A percentile compares a stretch with the other conserved stretches of the same genome.
Evolutionary conservation across 2,888 invertebrate species (phyloP).

Genomic region (Electrophaes corylata): DNA sequence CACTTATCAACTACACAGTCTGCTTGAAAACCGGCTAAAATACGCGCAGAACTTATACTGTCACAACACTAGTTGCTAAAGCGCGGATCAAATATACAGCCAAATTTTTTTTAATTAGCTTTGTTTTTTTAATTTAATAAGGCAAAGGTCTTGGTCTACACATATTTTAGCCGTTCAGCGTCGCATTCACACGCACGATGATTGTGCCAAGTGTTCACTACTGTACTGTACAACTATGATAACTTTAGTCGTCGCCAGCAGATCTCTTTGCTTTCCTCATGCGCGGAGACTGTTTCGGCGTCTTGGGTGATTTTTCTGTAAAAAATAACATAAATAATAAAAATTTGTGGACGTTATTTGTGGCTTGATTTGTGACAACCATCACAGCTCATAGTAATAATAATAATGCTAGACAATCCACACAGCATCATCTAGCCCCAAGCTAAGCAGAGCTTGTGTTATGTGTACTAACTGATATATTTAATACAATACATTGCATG

Average conservation of each 20-base stretch:
- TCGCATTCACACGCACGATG: slow-evolving; percentile 45
- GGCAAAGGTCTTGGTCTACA: slow-evolving; percentile 43
- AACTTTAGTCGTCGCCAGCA: slow-evolving; percentile 87
- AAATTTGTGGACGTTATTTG: too few relatives aligned
- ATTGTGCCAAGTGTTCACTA: slow-evolving; percentile 46
- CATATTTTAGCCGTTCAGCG: slow-evolving; percentile 58
- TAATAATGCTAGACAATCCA: too few relatives aligned
- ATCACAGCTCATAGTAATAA: too few relatives aligned
- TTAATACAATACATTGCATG: too few relatives aligned
- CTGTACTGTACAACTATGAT: slow-evolving; percentile 19
- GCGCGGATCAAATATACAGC: not conserved
- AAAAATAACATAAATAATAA: too few relatives aligned
- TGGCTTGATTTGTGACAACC: too few relatives aligned
- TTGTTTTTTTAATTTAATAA: not conserved
- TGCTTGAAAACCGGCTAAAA: slow-evolving; percentile 53
- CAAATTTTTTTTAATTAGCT: not conserved
- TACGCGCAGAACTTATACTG: slow-evolving; percentile 43
- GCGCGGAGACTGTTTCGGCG: slow-evolving; percentile 88
- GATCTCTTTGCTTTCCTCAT: slow-evolving; percentile 91
- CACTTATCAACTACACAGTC: slow-evolving; percentile 64
- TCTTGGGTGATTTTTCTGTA: slow-evolving; percentile 89
- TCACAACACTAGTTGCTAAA: slow-evolving; percentile 32
- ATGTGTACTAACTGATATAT: too few relatives aligned
- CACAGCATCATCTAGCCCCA: too few relatives aligned
- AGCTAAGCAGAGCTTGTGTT: too few relatives aligned